phyloP scores from a whole-genome alignment of 2,113 vertebrate species.

The rabbit (Oryctolagus cuniculus) region DNA sequence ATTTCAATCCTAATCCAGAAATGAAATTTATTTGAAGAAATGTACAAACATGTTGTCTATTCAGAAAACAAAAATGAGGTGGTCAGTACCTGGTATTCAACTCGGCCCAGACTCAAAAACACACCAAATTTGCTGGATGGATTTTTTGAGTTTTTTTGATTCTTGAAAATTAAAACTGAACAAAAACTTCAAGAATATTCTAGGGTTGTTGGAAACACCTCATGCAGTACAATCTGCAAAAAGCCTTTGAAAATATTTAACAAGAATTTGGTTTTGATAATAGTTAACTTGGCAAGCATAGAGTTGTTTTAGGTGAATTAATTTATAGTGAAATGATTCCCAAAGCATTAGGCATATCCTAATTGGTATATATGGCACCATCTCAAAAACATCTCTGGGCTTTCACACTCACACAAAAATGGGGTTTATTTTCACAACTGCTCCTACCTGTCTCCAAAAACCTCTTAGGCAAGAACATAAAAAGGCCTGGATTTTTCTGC shows the following conservation, averaged over 20 bases:
- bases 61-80: neutral
- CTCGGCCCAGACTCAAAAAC: neutral
- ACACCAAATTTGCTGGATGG: neutral
- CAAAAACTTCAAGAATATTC: conserved; percentile 12
- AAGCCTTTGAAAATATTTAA: conserved; percentile 63
- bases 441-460: neutral
- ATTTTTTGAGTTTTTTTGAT: neutral
- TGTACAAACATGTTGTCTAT: neutral
- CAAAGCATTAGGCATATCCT: neutral
- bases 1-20: neutral
- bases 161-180: conserved; percentile 40
- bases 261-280: conserved; percentile 35
- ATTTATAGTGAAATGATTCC: neutral
- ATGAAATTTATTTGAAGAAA: neutral
- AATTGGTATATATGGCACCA: neutral
- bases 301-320: conserved; percentile 48
- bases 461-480: neutral
- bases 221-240: neutral
- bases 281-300: conserved; percentile 32
- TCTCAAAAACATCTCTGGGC: neutral
- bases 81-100: neutral
- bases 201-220: neutral
- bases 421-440: neutral
- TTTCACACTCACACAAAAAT: neutral
- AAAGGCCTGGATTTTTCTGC: neutral